Base-by-base conservation (phyloP, 1,140 invertebrate genomes). In the Aphelenchoides fujianensis region DNA sequence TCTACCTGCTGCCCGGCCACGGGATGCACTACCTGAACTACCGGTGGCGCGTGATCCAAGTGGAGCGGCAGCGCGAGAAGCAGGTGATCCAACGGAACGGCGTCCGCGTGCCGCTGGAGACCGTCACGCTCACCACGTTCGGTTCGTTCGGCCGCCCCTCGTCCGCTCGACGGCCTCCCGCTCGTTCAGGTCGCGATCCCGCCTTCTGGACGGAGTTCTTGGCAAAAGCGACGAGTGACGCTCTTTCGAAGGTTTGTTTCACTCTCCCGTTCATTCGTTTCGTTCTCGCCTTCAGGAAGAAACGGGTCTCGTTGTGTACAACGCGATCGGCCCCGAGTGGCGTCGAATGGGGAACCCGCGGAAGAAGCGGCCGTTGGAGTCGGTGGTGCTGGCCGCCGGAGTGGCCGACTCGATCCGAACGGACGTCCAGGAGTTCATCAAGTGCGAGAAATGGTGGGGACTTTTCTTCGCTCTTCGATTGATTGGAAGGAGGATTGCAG, bases 251-350 rank as follows among this genome's bases (percentile, higher is more conserved):
- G 63, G 75, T 82, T 34, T 23, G 27, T 16, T 54, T 63, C 16
- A 2, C 5, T 0, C 41, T 0, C 73, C n/a, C 72, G 27, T 37
- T 53, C 28, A 32, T 35, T n/a, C 35, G 32, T n/a, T 12, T 48
- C 41, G n/a, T 48, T 12, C 41, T 12, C 12, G 12, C 12, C 23
- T 91, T 80, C 89, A 92, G 76, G 90, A 93, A 79, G 94, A 97
- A 87, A 95, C 95, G 1, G 96, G 95, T 88, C 97, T 95, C 0
- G 89, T 98, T 19, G 94, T 98, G 90, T 99, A 98, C 82, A 92
- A 91, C 41, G 93, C 94, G 0, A 89, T 94, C 88, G 95, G 95
- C 7, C 89, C 92, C 32, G 95, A 98, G 84, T 97, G 94, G 94
- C 85, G 91, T 59, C 90, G 90, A 53, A 97, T 98, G 87, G 96